Evolutionary conservation across 2,113 vertebrate genomes (phyloP).

Genomic region (Scalopus aquaticus): DNA sequence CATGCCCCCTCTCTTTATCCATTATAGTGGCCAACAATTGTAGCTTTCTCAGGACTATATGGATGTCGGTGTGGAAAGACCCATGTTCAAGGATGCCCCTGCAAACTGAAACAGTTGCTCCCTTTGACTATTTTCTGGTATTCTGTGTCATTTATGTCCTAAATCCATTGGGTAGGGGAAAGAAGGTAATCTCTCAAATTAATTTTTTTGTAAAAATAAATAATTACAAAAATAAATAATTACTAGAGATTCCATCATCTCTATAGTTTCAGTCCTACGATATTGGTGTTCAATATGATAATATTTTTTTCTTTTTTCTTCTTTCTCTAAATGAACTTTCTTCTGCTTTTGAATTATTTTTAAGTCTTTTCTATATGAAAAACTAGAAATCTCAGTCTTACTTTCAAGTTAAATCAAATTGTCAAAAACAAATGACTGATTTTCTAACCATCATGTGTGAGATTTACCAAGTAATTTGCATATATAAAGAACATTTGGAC

Average conservation of each 20-base stretch:
- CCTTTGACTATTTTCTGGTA: background rate
- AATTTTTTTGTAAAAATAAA: background rate
- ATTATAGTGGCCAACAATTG: background rate
- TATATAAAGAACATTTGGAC: background rate
- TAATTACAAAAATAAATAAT: too few relatives aligned
- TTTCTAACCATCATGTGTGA: background rate
- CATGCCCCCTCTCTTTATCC: fast-evolving
- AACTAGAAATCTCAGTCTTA: background rate
- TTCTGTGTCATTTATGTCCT: background rate
- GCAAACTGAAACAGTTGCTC: background rate
- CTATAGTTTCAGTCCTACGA: background rate
- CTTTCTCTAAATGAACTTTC: background rate
- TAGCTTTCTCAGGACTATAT: background rate
- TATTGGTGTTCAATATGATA: background rate
- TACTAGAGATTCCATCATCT: background rate
- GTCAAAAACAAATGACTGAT: background rate
- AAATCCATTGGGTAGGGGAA: background rate
- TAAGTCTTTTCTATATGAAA: background rate
- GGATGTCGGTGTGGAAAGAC: background rate
- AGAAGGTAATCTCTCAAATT: background rate
- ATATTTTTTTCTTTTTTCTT: background rate
- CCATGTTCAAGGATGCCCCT: background rate
- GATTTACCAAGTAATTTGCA: background rate
- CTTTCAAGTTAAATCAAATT: constrained; percentile 6
- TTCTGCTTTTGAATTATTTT: background rate